A percentile compares a stretch with the other conserved stretches of the same genome.
These are phyloP conservation scores for Halcyon leucocephala DNA, from an alignment of 2,797 vertebrate species.

Conservation along the genomic window DNA sequence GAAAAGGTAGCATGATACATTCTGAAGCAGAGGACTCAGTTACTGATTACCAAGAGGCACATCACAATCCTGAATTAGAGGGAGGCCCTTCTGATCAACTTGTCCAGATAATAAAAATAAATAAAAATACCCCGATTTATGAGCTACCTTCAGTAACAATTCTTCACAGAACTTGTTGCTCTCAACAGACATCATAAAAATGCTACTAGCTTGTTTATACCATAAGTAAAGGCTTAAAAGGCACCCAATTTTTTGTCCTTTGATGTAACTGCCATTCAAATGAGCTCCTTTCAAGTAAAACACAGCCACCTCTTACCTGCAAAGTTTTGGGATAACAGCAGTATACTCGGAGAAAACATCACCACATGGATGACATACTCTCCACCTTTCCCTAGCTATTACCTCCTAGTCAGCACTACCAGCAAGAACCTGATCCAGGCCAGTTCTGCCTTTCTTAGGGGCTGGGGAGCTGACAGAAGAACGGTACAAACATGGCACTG, in stretches of 20 bases:
- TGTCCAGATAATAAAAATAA: background rate
- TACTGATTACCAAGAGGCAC: background rate
- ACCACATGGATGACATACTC: background rate
- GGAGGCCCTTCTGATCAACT: background rate
- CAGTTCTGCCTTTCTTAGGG: no score
- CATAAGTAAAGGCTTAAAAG: background rate
- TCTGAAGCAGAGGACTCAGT: background rate
- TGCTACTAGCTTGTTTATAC: background rate
- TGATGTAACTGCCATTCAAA: background rate
- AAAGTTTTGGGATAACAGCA: background rate
- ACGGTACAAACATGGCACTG: no score
- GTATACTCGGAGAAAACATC: no score
- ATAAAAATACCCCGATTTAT: no score
- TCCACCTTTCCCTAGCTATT: background rate
- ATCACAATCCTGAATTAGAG: accelerated
- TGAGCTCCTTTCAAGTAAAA: background rate
- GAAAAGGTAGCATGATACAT: background rate
- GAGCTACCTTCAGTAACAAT: background rate
- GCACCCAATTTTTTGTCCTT: background rate
- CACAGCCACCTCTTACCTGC: background rate
- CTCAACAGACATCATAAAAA: background rate
- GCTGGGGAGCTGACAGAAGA: no score
- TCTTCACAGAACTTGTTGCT: background rate
- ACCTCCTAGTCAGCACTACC: background rate
- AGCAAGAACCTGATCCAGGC: no score